Evolutionary conservation across 2,113 vertebrate species (phyloP), one percentile per base, ranked within the genome.

Genomic region (Theristicus caerulescens): DNA sequence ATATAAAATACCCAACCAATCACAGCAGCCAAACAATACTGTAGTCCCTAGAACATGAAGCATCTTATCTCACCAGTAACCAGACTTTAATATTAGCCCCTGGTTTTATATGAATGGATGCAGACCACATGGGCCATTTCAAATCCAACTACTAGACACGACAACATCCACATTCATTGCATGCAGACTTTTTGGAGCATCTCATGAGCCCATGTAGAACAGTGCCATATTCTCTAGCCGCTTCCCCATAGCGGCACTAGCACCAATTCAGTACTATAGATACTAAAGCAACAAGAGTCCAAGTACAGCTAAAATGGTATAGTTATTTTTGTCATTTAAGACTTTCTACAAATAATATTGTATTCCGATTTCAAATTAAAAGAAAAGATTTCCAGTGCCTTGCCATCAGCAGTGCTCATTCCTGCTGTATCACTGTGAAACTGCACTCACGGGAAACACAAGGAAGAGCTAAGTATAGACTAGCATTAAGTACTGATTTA

Each of bases 401-500:
- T 82, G 38, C 42, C 72, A 82, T 32, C 51, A 78, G 54, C 67
- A 82, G n/a, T 10, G 46, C 47, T 78, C 18, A 9, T 55, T 89
- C 25, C 47, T 74, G 42, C 42, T 88, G 51, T 67, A 42, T 86
- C 84, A 22, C 57, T 38, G 52, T 15, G 44, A 51, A 86, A 86
- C 11, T 87, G 57, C 65, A 67, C 77, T 87, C 95, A 73, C 71
- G 92, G 94, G 90, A 95, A 94, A 90, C 51, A 67, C 38, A 64
- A 83, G 80, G 69, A 96, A 92, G 83, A 94, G 83, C 90, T 82
- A 93, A 95, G 72, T 72, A 88, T 57, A 92, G 90, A 86, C 59
- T 38, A 69, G 64, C 29, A 71, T 59, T 88, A 86, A 83, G n/a
- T 55, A 58, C 67, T 64, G 59, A 95, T 84, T 80, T 82, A 92